Conservation (phyloP, 2,113 vertebrate species). For the Lepus timidus region DNA sequence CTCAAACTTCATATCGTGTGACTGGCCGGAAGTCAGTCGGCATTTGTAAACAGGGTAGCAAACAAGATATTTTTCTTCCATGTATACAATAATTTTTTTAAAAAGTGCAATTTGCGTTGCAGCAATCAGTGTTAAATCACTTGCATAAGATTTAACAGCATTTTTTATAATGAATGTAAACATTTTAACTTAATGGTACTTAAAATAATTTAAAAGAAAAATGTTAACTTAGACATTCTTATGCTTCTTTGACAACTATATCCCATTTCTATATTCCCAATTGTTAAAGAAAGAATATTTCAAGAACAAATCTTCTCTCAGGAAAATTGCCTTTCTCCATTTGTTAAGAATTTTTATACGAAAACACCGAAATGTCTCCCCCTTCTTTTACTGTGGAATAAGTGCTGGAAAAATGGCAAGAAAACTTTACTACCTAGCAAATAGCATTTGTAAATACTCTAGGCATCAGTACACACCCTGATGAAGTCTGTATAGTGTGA, state of each 20-base stretch:
- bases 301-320: conserved; percentile 95
- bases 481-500: conserved; percentile 88
- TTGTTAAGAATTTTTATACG: conserved; percentile 89
- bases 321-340: conserved; percentile 89
- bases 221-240: conserved; percentile 89
- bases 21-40: conserved; percentile 83
- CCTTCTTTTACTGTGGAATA: conserved; percentile 85
- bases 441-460: conserved; percentile 90
- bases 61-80: conserved; percentile 91
- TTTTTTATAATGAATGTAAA: conserved; percentile 94
- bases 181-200: conserved; percentile 95
- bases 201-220: conserved; percentile 92
- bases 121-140: conserved; percentile 95
- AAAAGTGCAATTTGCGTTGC: conserved; percentile 93
- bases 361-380: conserved; percentile 85
- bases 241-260: conserved; percentile 84
- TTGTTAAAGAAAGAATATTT: conserved; percentile 86
- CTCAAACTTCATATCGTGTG: conserved; percentile 89
- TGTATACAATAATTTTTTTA: conserved; percentile 91
- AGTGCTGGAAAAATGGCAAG: conserved; percentile 86
- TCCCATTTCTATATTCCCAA: conserved; percentile 85
- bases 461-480: conserved; percentile 86
- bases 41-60: conserved; percentile 97
- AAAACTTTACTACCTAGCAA: conserved; percentile 92
- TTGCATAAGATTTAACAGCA: conserved; percentile 92